Conservation (phyloP, 1,140 invertebrate genomes). For the Propsilocerus akamusi region DNA sequence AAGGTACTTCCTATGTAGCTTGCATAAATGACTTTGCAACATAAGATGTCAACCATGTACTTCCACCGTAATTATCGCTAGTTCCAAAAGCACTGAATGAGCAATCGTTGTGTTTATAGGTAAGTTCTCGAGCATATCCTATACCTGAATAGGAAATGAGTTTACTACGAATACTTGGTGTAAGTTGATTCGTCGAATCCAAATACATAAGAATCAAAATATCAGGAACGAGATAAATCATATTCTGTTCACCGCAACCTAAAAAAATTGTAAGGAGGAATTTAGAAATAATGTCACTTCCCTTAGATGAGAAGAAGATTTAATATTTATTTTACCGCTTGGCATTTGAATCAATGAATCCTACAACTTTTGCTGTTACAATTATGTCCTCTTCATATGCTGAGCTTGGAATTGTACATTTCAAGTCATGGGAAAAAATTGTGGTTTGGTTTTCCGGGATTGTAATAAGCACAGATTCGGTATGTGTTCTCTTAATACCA, state of each 20-base stretch:
- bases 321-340: too few relatives aligned
- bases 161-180: slow-evolving; percentile 41
- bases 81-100: slow-evolving; percentile 71
- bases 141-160: slow-evolving; percentile 55
- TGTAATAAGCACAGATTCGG: too few relatives aligned
- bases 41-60: slow-evolving; percentile 91
- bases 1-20: slow-evolving; percentile 56
- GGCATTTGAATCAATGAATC: slow-evolving; percentile 62
- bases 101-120: slow-evolving; percentile 68
- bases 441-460: too few relatives aligned
- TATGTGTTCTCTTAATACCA: too few relatives aligned
- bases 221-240: slow-evolving; percentile 86
- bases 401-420: too few relatives aligned
- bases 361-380: slow-evolving; percentile 52
- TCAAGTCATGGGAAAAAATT: too few relatives aligned
- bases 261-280: too few relatives aligned
- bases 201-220: slow-evolving; percentile 68
- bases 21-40: slow-evolving; percentile 75
- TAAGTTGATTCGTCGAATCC: slow-evolving; percentile 21
- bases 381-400: too few relatives aligned
- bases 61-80: slow-evolving; percentile 62
- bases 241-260: slow-evolving; percentile 92
- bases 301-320: too few relatives aligned
- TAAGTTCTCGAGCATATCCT: slow-evolving; percentile 78
- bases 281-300: too few relatives aligned